Conservation (phyloP, 1,140 invertebrate genomes). For the Drosophila ficusphila region DNA sequence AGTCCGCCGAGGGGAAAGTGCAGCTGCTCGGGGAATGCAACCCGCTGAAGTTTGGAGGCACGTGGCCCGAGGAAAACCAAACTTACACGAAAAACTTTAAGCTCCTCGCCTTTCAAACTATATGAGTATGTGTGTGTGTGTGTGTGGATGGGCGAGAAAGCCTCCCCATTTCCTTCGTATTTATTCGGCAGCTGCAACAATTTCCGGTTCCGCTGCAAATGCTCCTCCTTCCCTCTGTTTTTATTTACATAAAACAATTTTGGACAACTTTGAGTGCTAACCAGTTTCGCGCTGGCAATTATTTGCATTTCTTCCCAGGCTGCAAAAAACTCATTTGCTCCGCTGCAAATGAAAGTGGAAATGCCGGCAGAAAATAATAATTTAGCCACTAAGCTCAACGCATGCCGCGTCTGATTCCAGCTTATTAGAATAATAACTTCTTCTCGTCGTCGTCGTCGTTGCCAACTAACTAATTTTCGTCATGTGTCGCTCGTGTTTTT, state of each 20-base stretch:
- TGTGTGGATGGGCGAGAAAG: conserved; percentile 12
- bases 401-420: conserved; percentile 4
- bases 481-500: conserved; percentile 32
- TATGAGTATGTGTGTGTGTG: conserved; percentile 1
- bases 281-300: conserved; percentile 54
- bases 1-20: conserved; percentile 28
- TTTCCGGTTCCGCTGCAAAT: conserved; percentile 69
- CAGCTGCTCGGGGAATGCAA: background rate
- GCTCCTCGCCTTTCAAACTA: conserved; percentile 7
- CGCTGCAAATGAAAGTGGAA: conserved; percentile 28
- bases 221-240: conserved; percentile 55
- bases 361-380: conserved; percentile 18
- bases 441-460: conserved; percentile 12
- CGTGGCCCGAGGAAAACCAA: conserved; percentile 47
- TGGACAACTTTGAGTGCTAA: conserved; percentile 68
- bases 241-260: conserved; percentile 82
- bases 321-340: conserved; percentile 52
- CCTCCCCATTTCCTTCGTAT: conserved; percentile 40
- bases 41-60: conserved; percentile 3
- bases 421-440: conserved; percentile 51
- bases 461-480: conserved; percentile 55
- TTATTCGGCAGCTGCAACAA: conserved; percentile 78
- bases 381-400: conserved; percentile 6
- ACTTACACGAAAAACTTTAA: conserved; percentile 65
- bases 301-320: conserved; percentile 63